phyloP scores from a whole-genome alignment of 1,140 invertebrate species.

The Drosophila hydei region DNA sequence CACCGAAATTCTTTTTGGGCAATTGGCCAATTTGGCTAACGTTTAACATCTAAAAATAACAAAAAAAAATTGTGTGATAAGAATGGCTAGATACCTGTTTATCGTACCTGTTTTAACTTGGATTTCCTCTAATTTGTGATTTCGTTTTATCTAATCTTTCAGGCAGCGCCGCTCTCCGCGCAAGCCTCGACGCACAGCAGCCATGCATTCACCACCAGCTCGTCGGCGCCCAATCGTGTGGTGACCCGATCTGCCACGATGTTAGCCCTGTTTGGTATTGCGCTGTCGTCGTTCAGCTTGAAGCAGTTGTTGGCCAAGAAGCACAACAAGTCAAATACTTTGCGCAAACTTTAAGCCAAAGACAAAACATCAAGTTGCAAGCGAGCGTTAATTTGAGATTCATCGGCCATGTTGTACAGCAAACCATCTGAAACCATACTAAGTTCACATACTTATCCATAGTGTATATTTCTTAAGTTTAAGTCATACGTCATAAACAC shows the following conservation, averaged over 20 bases:
- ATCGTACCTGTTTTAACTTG: not conserved
- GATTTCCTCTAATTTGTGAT: not conserved
- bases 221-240: conserved; percentile 83
- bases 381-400: too few species aligned
- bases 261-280: conserved; percentile 86
- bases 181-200: conserved; percentile 64
- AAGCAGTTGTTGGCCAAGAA: conserved; percentile 86
- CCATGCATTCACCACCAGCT: conserved; percentile 74
- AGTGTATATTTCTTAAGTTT: conserved; percentile 73
- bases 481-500: conserved; percentile 42
- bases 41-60: conserved; percentile 54
- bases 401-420: conserved; percentile 39
- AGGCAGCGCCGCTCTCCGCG: conserved; percentile 57
- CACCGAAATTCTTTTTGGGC: conserved; percentile 33
- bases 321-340: conserved; percentile 53
- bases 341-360: conserved; percentile 71
- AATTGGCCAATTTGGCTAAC: conserved; percentile 57
- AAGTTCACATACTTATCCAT: conserved; percentile 21
- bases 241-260: conserved; percentile 86
- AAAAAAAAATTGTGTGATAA: conserved; percentile 6
- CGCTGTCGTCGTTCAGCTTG: conserved; percentile 86
- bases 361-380: not conserved
- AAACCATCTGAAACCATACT: conserved; percentile 4
- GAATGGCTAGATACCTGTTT: not conserved
- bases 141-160: conserved; percentile 31